Percentiles rank a stretch among this genome's conserved stretches.
Evolutionary conservation across 92 coral and sea anemone genomes (phyloP).

Genomic region (Epizoanthus rinbou): DNA sequence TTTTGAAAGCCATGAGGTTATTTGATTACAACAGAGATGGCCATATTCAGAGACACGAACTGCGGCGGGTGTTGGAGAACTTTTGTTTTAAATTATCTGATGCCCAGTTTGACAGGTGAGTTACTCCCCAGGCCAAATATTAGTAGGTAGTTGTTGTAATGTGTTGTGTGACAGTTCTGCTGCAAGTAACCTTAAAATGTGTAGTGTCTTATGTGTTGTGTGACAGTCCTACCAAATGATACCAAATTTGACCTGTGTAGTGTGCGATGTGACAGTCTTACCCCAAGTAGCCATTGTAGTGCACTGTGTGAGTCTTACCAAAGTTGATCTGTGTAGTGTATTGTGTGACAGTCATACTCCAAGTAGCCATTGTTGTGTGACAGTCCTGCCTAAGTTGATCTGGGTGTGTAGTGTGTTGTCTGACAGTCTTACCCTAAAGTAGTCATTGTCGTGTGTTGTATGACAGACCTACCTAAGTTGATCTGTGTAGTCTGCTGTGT

Average conservation of each 20-base stretch:
- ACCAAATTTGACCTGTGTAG: background rate
- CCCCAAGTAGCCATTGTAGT: background rate
- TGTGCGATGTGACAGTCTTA: background rate
- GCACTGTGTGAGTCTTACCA: background rate
- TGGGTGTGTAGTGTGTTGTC: background rate
- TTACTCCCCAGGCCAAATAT: background rate
- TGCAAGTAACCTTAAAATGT: too few relatives aligned
- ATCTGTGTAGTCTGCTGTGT: background rate
- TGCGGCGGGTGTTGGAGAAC: conserved; percentile 91
- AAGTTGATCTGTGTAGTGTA: background rate
- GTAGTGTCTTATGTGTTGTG: background rate
- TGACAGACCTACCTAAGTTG: background rate
- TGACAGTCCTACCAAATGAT: background rate
- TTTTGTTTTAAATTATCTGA: conserved; percentile 92
- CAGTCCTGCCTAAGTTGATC: background rate
- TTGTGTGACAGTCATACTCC: background rate
- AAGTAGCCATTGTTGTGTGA: background rate
- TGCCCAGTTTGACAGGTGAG: conserved; percentile 88
- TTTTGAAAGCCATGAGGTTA: conserved; percentile 83
- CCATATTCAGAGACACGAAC: conserved; percentile 87
- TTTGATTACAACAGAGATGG: conserved; percentile 98
- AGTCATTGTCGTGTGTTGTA: background rate
- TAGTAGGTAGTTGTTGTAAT: background rate
- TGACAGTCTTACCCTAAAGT: background rate
- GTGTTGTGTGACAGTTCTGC: background rate